Percentiles rank a stretch among this genome's conserved stretches.
Conservation (phyloP, 2,797 vertebrate genomes). For the Pangasius krempfi region DNA sequence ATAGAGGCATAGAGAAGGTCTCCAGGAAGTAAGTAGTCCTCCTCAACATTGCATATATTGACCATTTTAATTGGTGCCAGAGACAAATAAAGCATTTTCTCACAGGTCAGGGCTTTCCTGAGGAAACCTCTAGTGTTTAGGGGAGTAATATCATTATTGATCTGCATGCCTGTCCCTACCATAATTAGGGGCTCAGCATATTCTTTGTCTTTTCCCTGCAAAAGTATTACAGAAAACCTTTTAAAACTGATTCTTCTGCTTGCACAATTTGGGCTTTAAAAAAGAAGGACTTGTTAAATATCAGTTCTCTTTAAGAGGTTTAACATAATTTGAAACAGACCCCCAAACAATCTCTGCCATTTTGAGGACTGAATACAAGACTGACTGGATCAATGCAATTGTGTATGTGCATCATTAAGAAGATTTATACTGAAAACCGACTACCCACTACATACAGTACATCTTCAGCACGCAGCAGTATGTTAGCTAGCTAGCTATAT, state of each 20-base stretch:
- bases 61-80: background rate
- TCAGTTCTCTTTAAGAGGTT: background rate
- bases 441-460: background rate
- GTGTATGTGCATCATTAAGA: background rate
- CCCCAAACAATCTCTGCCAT: background rate
- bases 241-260: background rate
- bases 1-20: background rate
- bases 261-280: background rate
- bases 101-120: background rate
- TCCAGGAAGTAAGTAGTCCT: background rate
- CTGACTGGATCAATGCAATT: background rate
- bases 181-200: background rate
- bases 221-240: background rate
- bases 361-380: background rate
- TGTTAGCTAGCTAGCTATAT: background rate
- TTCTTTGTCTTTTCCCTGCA: background rate
- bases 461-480: background rate
- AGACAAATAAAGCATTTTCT: conserved; percentile 9
- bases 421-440: background rate
- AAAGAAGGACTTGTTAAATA: background rate
- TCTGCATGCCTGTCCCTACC: background rate
- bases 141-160: background rate
- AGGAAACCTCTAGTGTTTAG: background rate
- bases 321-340: background rate
- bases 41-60: background rate